Percentiles rank a stretch among this genome's conserved stretches.
phyloP scores from a whole-genome alignment of 2,888 invertebrate species.

The Anorthoa munda region DNA sequence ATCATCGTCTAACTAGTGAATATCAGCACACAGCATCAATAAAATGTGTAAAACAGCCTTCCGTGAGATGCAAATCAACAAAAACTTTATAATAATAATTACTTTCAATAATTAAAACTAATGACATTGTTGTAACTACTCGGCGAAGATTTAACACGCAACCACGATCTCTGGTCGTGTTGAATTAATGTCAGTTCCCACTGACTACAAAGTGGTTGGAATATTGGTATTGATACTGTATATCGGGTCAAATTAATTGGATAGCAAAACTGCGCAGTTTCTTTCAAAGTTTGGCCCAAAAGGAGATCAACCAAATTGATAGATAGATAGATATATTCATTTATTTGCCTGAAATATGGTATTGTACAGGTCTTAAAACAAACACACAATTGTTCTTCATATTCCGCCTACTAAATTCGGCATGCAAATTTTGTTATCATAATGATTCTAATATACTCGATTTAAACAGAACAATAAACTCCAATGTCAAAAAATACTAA shows the following conservation, averaged over 20 bases:
- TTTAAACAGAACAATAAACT: no score
- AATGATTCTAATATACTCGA: no score
- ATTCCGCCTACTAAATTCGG: no score
- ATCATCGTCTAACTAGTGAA: neutral
- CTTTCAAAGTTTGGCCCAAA: no score
- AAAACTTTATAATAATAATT: constrained; percentile 24
- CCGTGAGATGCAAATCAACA: constrained; percentile 14
- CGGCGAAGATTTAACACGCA: constrained; percentile 27
- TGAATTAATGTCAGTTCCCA: constrained; percentile 6
- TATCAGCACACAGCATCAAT: neutral
- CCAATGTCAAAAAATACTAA: no score
- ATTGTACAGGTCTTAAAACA: no score
- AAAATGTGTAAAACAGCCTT: neutral
- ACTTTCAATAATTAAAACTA: constrained; percentile 35
- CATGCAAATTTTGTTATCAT: no score
- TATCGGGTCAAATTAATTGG: neutral
- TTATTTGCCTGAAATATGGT: no score
- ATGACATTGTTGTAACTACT: constrained; percentile 7
- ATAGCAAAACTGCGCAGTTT: no score
- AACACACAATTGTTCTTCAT: no score
- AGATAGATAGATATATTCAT: no score
- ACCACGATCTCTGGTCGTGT: neutral
- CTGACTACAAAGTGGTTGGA: neutral
- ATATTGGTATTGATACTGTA: neutral
- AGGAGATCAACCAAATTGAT: no score